Percentiles rank a stretch among this genome's conserved stretches.
Evolutionary conservation across 2,113 vertebrate species (phyloP).

Genomic region (Ia io): DNA sequence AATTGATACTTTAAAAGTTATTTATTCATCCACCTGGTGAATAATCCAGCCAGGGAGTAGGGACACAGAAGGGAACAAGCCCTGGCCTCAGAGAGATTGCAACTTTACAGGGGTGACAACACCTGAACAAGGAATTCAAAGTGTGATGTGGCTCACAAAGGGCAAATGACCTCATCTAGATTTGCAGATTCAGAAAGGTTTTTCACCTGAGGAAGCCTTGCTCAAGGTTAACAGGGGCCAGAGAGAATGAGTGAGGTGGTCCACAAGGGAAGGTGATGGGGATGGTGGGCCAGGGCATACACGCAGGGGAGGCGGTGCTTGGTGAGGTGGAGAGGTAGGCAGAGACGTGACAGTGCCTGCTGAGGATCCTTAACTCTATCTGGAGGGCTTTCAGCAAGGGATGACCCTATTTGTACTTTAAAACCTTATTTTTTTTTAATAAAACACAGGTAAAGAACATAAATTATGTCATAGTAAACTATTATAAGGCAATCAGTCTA

Average conservation of each 20-base stretch:
- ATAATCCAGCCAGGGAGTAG: neutral
- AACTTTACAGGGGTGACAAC: neutral
- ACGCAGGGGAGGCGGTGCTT: neutral
- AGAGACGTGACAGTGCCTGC: fast-evolving
- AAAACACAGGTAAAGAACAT: neutral
- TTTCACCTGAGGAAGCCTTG: neutral
- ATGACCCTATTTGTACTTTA: neutral
- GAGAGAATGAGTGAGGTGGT: neutral
- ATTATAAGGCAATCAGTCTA: neutral
- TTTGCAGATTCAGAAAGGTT: neutral
- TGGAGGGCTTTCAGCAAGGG: neutral
- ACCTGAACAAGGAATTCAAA: neutral
- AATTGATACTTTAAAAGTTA: neutral
- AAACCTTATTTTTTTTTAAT: neutral
- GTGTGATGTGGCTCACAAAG: neutral
- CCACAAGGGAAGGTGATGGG: neutral
- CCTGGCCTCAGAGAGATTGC: neutral
- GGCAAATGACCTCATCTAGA: neutral
- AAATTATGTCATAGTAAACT: neutral
- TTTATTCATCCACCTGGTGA: neutral
- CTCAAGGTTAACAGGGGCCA: neutral
- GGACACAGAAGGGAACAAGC: neutral
- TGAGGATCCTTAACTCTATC: neutral
- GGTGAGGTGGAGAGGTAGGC: neutral
- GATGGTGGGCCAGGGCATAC: neutral